Evolutionary conservation across 2,888 invertebrate genomes (phyloP).

Genomic region (Mycogona germanica): DNA sequence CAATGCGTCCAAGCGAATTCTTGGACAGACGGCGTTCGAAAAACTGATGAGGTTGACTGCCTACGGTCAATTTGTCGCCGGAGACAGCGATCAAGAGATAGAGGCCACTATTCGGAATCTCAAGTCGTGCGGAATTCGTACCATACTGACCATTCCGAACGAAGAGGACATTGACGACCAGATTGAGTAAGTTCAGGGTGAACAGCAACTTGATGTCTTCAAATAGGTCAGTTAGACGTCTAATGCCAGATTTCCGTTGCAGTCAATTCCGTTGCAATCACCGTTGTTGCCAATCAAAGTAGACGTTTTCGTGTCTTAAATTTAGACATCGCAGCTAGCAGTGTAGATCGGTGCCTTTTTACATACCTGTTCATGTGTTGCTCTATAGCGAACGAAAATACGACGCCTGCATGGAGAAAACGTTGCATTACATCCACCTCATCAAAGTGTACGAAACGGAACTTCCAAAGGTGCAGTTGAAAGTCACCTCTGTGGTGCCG

Average conservation of each 20-base stretch:
- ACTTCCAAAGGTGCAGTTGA: constrained; percentile 31
- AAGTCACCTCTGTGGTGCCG: constrained; percentile 34
- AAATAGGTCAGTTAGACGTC: no score
- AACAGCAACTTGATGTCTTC: no score
- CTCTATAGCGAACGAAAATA: constrained; percentile 26
- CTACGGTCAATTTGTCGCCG: constrained; percentile 40
- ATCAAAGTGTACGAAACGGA: constrained; percentile 25
- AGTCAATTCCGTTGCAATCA: no score
- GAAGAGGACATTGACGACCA: constrained; percentile 33
- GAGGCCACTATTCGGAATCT: constrained; percentile 26
- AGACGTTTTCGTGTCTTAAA: no score
- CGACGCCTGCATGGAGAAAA: constrained; percentile 27
- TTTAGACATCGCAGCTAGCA: no score
- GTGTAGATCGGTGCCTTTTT: no score
- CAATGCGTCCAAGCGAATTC: constrained; percentile 23
- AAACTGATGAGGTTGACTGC: constrained; percentile 32
- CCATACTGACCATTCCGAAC: constrained; percentile 35
- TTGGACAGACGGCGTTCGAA: constrained; percentile 28
- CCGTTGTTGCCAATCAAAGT: no score
- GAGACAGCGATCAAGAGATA: constrained; percentile 31
- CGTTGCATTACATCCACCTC: constrained; percentile 25
- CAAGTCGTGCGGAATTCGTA: constrained; percentile 28
- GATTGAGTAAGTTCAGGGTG: no score
- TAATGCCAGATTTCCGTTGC: no score
- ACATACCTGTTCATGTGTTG: constrained; percentile 1